phyloP scores from a whole-genome alignment of 2,888 invertebrate species.

The Coenonympha glycerion region DNA sequence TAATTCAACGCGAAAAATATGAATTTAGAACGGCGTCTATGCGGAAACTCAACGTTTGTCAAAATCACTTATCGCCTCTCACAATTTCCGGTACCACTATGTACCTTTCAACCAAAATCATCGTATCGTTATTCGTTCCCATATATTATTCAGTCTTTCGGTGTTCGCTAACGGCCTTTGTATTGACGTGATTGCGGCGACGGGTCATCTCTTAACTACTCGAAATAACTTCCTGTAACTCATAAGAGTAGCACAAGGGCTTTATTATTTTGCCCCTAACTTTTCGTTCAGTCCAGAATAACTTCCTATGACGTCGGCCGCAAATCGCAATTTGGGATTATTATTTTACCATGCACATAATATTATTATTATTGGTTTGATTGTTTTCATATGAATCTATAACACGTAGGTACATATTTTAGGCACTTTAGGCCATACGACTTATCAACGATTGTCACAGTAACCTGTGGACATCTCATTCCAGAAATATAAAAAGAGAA shows the following conservation, averaged over 20 bases:
- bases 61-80: background rate
- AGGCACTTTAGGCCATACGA: no score
- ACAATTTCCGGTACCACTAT: background rate
- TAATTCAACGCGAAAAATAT: no score
- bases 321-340: background rate
- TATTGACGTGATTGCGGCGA: slow-evolving; percentile 2
- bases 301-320: background rate
- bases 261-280: background rate
- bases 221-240: background rate
- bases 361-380: no score
- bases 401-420: no score
- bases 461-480: no score
- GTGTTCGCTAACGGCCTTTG: background rate
- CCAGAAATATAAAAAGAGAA: no score
- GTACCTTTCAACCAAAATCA: background rate
- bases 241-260: background rate
- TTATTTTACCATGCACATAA: background rate
- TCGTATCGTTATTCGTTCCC: background rate
- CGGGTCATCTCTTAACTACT: background rate
- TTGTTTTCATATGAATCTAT: no score
- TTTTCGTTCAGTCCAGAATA: background rate
- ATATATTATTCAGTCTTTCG: background rate
- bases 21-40: background rate
- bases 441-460: no score
- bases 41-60: background rate